Evolutionary conservation across 2,113 vertebrate genomes (phyloP), one percentile per base, ranked within the genome.

Genomic region (Paramormyrops kingsleyae): DNA sequence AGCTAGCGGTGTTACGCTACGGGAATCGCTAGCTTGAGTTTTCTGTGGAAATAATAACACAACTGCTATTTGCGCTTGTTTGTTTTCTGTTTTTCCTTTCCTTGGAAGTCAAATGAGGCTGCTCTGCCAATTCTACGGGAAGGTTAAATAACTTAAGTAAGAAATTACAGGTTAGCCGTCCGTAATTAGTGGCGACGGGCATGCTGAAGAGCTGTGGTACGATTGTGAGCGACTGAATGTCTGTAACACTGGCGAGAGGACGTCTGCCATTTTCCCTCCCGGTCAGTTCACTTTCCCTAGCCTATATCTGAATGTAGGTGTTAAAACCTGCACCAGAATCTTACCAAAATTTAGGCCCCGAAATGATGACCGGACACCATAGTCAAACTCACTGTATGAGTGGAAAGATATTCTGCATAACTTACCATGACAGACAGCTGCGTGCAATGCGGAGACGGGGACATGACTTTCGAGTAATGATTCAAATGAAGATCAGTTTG

Each of bases 241-340:
- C 87, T 53, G 87, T 89, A 92, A 93, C 91, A 62, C 35, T 21
- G 35, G 49, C 49, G 92, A 87, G 87, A 88, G 92, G 92, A 93
- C 91, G 50, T 90, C 92, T 93, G 90, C 89, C 92, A 91, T 91
- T 87, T 91, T 87, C 90, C 89, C 70, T 70, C 88, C 12, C 3
- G 2, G 49, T 4, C 15, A 5, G 85, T 35, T 53, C 42, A 49
- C 50, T 87, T 53, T 27, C 53, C 85, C 46, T 24, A 9, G 12
- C 44, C 21, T 15, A 12, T 47, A 24, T 84, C 44, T 84, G 24
- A 86, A 86, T 31, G n/a, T 27, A 50, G 83, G 24, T 1, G 4
- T 50, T 86, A 47, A 86, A 84, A 84, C 39, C 47, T 12, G 21
- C 6, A 19, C 9, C 15, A 39, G 13, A 80, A 80, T 80, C 74